These are phyloP conservation scores for Pan paniscus DNA, from an alignment of 2,113 vertebrate species.

Conservation along the genomic window DNA sequence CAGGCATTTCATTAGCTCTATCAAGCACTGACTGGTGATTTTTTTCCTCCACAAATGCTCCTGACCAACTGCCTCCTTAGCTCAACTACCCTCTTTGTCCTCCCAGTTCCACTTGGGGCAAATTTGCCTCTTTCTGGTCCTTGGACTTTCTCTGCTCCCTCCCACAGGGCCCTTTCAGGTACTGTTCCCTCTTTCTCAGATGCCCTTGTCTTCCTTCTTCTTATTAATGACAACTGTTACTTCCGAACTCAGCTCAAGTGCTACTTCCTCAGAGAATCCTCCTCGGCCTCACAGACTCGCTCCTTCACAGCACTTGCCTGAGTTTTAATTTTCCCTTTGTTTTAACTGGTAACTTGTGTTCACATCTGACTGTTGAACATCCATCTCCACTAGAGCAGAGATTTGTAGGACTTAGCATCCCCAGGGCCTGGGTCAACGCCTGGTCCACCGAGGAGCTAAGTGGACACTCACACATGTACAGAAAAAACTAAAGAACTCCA, in stretches of 20 bases:
- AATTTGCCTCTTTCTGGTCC: background rate
- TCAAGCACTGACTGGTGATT: background rate
- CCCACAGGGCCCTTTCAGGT: background rate
- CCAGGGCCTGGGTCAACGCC: background rate
- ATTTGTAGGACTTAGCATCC: background rate
- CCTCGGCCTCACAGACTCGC: background rate
- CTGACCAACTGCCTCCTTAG: background rate
- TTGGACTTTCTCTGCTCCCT: background rate
- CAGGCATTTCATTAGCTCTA: background rate
- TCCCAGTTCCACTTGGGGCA: fast-evolving
- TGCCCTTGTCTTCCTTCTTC: background rate
- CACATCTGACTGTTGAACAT: background rate
- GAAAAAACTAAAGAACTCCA: background rate
- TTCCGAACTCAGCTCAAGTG: background rate
- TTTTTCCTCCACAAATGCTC: background rate
- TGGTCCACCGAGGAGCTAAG: background rate
- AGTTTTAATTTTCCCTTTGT: background rate
- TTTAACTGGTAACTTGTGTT: background rate
- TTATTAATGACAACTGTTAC: background rate
- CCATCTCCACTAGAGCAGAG: background rate
- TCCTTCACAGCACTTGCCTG: background rate
- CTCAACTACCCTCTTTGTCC: fast-evolving
- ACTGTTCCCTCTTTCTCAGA: background rate
- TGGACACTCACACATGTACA: fast-evolving
- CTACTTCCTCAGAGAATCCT: background rate